Evolutionary conservation across 2,888 invertebrate species (phyloP), one percentile per base, ranked within the genome.

Genomic region (Zhengitettix transpicula): DNA sequence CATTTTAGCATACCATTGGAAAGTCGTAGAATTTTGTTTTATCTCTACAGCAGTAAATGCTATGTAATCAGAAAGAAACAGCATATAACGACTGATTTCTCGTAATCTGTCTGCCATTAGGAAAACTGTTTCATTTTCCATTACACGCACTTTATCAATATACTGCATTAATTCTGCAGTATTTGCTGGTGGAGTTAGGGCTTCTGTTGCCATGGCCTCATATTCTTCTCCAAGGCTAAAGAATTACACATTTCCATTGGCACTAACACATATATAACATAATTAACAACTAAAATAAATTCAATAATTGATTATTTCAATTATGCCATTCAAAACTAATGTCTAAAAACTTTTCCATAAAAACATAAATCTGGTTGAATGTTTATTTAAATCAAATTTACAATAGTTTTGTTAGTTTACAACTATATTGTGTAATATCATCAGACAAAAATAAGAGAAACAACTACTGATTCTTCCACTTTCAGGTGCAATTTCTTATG

Each of bases 161-260:
- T 93, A 76, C 1, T 83, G 83, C 86, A 95, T 91, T 56, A 97
- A 73, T 64, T 91, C 87, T 0, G 86, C 85, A 0, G 96, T 96
- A 70, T 89, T 86, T 10, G 79, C 78, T 0, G 97, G 96, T 0
- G 85, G 79, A 0, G 84, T 85, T 51, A 93, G 72, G 0, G 92
- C 82, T 65, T 82, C 86, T 64, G 85, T 86, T 0, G 89, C 81
- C 62, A 94, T 92, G 15, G 72, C 72, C 65, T 89, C 83, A 71
- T 93, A 96, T 68, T 93, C 90, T 58, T 88, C 87, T 61, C 84
- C 88, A 59, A 95, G 79, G 55, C 90, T 90, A 67, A 76, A 47
- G n/a, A 47, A 47, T 47, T 3, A 14, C 12, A 47, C 47, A 47
- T 28, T 28, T 28, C 28, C 28, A 28, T 28, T 7, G 7, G 7